These are phyloP conservation scores for Corynorhinus townsendii DNA, from an alignment of 2,113 vertebrate species.

Conservation along the genomic window DNA sequence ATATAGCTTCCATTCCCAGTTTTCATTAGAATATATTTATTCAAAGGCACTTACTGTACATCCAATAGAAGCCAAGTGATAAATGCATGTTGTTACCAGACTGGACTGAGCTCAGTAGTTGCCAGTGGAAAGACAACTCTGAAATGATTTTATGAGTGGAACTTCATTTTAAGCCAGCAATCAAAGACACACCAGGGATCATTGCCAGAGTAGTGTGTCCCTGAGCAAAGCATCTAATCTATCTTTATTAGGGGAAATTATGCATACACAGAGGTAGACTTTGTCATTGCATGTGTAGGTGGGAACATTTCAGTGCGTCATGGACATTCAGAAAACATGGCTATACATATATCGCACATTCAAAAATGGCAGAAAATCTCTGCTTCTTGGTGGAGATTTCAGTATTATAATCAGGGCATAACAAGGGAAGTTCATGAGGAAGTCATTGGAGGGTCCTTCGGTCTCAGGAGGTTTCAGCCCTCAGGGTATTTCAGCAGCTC, in stretches of 20 bases:
- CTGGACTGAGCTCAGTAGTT: neutral
- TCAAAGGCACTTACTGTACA: neutral
- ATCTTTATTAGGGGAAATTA: neutral
- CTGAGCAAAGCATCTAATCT: neutral
- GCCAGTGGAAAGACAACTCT: neutral
- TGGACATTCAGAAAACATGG: neutral
- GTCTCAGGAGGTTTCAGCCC: neutral
- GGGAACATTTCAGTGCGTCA: neutral
- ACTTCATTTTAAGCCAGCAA: neutral
- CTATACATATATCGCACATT: neutral
- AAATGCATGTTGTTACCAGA: neutral
- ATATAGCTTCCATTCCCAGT: neutral
- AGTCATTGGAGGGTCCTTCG: neutral
- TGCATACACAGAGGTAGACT: neutral
- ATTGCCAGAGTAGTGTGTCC: neutral
- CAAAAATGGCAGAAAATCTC: neutral
- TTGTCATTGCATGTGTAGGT: neutral
- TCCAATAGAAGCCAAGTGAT: neutral
- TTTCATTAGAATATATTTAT: neutral
- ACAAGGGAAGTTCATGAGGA: neutral
- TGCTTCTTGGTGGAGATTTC: neutral
- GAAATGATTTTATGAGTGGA: neutral
- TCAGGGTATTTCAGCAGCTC: neutral
- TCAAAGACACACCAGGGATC: neutral
- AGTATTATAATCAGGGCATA: neutral